phyloP scores from a whole-genome alignment of 2,888 invertebrate genomes.

The Callyntrura guangdongensis region DNA sequence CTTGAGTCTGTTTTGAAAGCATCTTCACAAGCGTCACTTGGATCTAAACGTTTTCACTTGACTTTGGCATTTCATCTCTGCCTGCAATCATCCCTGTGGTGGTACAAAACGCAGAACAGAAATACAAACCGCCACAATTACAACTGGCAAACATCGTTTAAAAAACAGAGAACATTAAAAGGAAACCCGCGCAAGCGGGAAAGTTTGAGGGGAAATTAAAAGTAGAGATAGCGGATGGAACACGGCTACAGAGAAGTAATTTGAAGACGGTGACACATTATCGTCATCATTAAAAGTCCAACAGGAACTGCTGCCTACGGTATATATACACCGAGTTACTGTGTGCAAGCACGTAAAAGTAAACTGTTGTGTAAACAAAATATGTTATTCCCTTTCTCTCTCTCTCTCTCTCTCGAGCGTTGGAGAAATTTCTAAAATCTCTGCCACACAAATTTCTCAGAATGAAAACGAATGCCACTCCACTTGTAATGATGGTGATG shows the following conservation, averaged over 20 bases:
- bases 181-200: not conserved
- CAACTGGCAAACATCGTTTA: not conserved
- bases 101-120: not conserved
- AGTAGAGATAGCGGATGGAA: not conserved
- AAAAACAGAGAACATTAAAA: slow-evolving; percentile 17
- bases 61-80: slow-evolving; percentile 3
- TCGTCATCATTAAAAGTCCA: slow-evolving; percentile 13
- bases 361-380: slow-evolving; percentile 69
- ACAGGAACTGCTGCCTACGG: not conserved
- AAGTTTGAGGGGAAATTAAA: slow-evolving; percentile 6
- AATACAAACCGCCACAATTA: not conserved
- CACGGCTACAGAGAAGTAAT: not conserved
- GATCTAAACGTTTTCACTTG: not conserved
- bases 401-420: not conserved
- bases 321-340: no score
- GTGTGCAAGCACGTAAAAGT: no score
- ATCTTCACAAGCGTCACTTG: not conserved
- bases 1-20: not conserved
- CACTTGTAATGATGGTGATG: not conserved
- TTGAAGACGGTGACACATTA: slow-evolving; percentile 32
- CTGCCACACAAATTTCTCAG: not conserved
- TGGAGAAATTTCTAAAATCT: slow-evolving; percentile 28
- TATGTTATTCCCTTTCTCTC: not conserved
- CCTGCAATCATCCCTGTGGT: not conserved
- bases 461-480: no score